phyloP scores from a whole-genome alignment of 35 echinoderm and acorn worm genomes.

The Heliocidaris erythrogramma region DNA sequence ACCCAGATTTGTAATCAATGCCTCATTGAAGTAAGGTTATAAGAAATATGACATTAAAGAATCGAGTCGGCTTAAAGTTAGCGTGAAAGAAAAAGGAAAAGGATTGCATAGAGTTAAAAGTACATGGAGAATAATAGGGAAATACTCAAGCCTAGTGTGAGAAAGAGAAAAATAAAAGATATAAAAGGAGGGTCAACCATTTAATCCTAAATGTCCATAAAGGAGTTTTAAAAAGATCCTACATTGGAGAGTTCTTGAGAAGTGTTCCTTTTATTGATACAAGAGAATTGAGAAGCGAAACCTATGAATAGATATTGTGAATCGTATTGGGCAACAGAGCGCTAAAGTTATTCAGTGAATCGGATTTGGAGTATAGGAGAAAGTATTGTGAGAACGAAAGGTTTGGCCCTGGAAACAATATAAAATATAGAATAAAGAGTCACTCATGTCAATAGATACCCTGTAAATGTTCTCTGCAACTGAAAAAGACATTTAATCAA shows the following conservation, averaged over 20 bases:
- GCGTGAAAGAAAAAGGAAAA: too few species aligned
- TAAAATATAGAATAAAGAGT: not conserved
- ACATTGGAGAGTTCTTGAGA: not conserved
- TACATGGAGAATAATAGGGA: not conserved
- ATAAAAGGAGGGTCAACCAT: not conserved
- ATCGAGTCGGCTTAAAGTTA: too few species aligned
- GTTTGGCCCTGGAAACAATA: not conserved
- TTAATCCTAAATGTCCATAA: not conserved
- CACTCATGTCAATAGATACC: not conserved
- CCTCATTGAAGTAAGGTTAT: too few species aligned
- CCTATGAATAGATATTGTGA: not conserved
- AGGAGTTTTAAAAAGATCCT: not conserved
- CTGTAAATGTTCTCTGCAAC: not conserved
- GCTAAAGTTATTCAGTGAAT: not conserved
- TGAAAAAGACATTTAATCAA: not conserved
- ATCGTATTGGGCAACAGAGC: not conserved
- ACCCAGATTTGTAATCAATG: too few species aligned
- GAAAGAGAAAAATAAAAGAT: not conserved
- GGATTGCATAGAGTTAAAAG: too few species aligned
- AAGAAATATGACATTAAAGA: too few species aligned
- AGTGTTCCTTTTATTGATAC: not conserved
- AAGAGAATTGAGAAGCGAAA: not conserved
- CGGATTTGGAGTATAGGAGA: not conserved
- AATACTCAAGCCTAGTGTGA: not conserved
- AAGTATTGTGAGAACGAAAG: not conserved